Base-by-base conservation (phyloP, 1,140 invertebrate genomes). In the Hyles euphorbiae region DNA sequence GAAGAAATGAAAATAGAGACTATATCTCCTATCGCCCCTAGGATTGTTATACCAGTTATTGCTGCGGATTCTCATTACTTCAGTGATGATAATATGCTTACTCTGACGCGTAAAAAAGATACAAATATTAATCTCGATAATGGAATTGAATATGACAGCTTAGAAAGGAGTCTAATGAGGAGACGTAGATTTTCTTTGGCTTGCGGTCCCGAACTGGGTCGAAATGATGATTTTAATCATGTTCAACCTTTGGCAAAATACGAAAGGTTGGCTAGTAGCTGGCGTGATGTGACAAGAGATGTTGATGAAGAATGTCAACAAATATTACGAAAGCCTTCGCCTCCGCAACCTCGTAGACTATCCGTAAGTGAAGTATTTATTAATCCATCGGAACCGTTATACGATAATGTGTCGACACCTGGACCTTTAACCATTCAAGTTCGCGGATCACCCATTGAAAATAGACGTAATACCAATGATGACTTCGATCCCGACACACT, bases 401-500 rank as follows among this genome's bases (percentile, higher is more conserved):
- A 85, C 40, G 76, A 82, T 60, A 84, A 88, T 40, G 62, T 83
- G 0, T 90, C 92, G 59, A 92, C 91, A 70, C 92, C 92, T 0
- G 94, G 94, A 2, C 91, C 93, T 44, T 74, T 95, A 40, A 93
- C 94, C 3, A 95, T 95, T 60, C 91, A 94, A 79, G 93, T 95
- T 0, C 90, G 93, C 65, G 94, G 94, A 49, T 93, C 93, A 3
- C 90, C 93, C 7, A 51, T 87, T 54, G 81, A 80, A 67, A 77
- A 70, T 53, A 78, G 75, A 56, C 65, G 61, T 56, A 80, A 74
- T 9, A 61, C 70, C 34, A 73, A 62, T 8, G 95, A 96, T 62
- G 90, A 92, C 58, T 96, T 95, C 72, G 95, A 96, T 74, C 94
- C 95, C 0, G 95, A 96, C 68, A 96, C 95, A 1, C 79, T 96